Evolutionary conservation across 1,140 invertebrate genomes (phyloP), one percentile per base, ranked within the genome.

Genomic region (Danaus plexippus): DNA sequence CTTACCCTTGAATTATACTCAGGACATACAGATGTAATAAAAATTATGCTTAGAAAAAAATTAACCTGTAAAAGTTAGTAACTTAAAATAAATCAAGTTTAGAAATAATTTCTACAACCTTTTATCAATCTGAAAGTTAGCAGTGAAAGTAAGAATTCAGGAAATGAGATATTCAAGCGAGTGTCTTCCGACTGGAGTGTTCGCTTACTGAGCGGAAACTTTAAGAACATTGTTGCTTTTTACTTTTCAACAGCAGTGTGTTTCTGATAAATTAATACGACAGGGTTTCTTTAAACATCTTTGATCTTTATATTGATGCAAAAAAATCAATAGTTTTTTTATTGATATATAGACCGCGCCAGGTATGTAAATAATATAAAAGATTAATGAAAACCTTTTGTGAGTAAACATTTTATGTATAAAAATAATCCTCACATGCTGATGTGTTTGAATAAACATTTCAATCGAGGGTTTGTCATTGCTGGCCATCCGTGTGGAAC

Each of bases 401-500:
- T 8, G 22, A 32, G 5, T 8, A 32, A 32, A 32, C 58, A 47
- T 61, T 43, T 12, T 47, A 49, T 49, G 54, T 50, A 40, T n/a
- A 50, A 12, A 41, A 50, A 41, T 1, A 11, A 41, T 42, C 32
- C n/a, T 1, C 47, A 47, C 8, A 41, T 12, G 8, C 48, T 41
- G 42, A 13, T 50, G 48, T 41, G 42, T 9, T 32, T 12, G 48
- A 41, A n/a, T 50, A 42, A 50, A 41, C 48, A 42, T 50, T 50
- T 12, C 48, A 42, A 41, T 12, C 6, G 22, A 50, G 32, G 12
- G n/a, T 32, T 50, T 73, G 77, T 73, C 77, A 80, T 79, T 73
- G 61, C 69, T 61, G 69, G 56, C 61, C 66, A 77, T 71, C 75
- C 69, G 72, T 73, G 64, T 76, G 70, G 57, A 67, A 59, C 66